Evolutionary conservation across 92 coral and sea anemone genomes (phyloP).

Genomic region (Epizoanthus stellaris): DNA sequence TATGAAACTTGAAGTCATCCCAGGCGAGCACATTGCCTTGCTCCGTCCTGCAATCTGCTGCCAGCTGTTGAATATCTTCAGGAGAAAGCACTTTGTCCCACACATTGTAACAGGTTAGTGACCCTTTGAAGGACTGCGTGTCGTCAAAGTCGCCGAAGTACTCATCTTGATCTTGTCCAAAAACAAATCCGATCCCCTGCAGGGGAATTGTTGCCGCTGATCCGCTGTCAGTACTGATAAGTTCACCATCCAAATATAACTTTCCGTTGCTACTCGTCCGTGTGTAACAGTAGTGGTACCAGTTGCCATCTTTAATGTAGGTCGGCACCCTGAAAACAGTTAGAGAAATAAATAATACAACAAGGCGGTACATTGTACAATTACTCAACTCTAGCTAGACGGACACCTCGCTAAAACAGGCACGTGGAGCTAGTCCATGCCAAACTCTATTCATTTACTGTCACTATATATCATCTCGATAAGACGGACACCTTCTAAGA

Average conservation of each 20-base stretch:
- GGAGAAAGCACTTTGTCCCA: constrained; percentile 17
- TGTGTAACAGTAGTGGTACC: constrained; percentile 18
- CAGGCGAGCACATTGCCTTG: constrained; percentile 21
- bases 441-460: too few relatives aligned
- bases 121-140: not conserved
- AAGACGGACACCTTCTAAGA: too few relatives aligned
- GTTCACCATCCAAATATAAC: not conserved
- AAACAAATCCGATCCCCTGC: not conserved
- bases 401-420: too few relatives aligned
- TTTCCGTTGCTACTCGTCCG: not conserved
- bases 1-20: constrained; percentile 19
- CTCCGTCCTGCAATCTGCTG: constrained; percentile 7
- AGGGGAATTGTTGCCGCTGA: not conserved
- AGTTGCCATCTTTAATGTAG: not conserved
- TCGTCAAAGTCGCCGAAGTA: not conserved
- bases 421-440: too few relatives aligned
- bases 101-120: constrained; percentile 22
- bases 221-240: fast-evolving
- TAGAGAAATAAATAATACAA: not conserved
- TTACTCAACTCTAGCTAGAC: too few relatives aligned
- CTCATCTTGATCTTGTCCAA: constrained; percentile 17
- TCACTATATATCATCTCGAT: too few relatives aligned
- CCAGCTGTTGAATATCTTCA: constrained; percentile 10
- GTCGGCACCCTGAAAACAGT: not conserved
- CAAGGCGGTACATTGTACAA: too few relatives aligned